Evolutionary conservation across 2,888 invertebrate species (phyloP).

Genomic region (Polyploca ridens): DNA sequence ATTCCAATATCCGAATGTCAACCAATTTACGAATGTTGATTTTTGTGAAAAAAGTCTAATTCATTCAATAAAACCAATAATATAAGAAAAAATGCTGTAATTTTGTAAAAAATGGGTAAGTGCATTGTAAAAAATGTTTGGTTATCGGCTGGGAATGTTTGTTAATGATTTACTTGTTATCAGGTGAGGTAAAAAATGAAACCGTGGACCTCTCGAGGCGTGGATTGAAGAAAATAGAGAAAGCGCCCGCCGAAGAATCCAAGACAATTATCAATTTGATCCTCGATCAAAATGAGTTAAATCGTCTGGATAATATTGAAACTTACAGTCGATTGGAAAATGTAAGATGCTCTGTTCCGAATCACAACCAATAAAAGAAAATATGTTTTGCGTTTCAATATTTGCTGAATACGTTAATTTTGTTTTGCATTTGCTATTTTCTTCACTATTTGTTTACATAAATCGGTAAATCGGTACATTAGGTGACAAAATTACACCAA

Average conservation of each 20-base stretch:
- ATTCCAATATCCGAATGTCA: constrained; percentile 48
- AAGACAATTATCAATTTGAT: constrained; percentile 88
- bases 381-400: background rate
- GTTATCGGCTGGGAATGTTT: background rate
- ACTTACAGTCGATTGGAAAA: constrained; percentile 91
- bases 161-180: constrained; percentile 22
- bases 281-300: constrained; percentile 94
- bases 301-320: constrained; percentile 94
- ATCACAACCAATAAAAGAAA: background rate
- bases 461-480: too few species aligned
- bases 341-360: constrained; percentile 73
- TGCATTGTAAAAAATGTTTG: constrained; percentile 14
- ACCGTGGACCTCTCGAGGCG: constrained; percentile 91
- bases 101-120: constrained; percentile 61
- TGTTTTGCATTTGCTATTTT: background rate
- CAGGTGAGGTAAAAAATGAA: constrained; percentile 67
- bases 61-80: constrained; percentile 34
- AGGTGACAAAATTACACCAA: too few species aligned
- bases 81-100: constrained; percentile 49
- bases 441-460: background rate
- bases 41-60: constrained; percentile 51
- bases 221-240: constrained; percentile 92
- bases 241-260: constrained; percentile 88
- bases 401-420: background rate
- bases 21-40: constrained; percentile 64